Evolutionary conservation across 1,140 invertebrate genomes (phyloP), one percentile per base, ranked within the genome.

Genomic region (Polypedilum pembai): DNA sequence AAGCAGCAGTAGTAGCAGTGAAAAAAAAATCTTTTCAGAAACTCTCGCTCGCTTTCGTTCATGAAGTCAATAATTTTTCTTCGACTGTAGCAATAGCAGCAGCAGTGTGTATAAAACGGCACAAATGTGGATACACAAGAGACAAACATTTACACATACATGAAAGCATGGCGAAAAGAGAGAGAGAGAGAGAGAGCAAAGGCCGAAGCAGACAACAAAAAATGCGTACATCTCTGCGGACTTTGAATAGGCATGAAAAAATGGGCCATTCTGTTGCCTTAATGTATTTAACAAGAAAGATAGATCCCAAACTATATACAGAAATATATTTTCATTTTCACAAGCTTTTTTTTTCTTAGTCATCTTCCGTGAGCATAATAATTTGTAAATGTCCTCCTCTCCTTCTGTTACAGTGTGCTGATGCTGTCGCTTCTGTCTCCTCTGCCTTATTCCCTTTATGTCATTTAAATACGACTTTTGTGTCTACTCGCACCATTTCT

Each of bases 21-120:
- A n/a, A n/a, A n/a, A 56, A 56, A 33, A 33, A 12, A 56, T 56
- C 45, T n/a, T 56, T 56, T 33, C 24, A 33, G 24, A 33, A 33
- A 3, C 24, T 5, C 24, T 33, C 24, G 24, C 24, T 33, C 24
- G 5, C 5, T 33, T 5, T 33, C 24, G 24, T 33, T 33, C 24
- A 56, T 56, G 45, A 56, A 56, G 45, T 56, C 45, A 56, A 56
- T 56, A 56, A n/a, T 56, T 56, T n/a, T 56, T 56, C 45, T 56
- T n/a, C 15, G 4, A n/a, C 10, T 56, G 8, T 56, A 4, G 12
- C 45, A n/a, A n/a, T n/a, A 10, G n/a, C 45, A 56, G n/a, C 8
- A 45, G n/a, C 0, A 45, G 10, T n/a, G n/a, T 56, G 45, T n/a
- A 56, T n/a, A 56, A 56, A n/a, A 12, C n/a, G 45, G 12, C 45